phyloP scores from a whole-genome alignment of 2,888 invertebrate species.

The Melangyna quadrimaculata region DNA sequence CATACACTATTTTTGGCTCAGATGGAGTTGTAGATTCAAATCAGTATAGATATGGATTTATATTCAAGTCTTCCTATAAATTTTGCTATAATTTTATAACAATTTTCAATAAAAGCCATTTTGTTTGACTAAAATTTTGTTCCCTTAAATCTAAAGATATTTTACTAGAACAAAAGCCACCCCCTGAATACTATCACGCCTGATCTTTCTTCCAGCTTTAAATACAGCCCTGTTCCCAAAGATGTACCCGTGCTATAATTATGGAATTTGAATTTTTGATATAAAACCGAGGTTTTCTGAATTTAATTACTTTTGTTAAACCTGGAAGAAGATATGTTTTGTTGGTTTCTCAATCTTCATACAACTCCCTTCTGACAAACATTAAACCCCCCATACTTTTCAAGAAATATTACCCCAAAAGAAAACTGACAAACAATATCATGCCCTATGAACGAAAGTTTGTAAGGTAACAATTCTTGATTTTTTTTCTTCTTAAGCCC shows the following conservation, averaged over 20 bases:
- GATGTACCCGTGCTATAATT: slow-evolving; percentile 35
- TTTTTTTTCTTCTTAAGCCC: slow-evolving; percentile 1
- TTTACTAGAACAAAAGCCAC: background rate
- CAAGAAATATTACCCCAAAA: slow-evolving; percentile 40
- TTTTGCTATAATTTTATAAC: too few relatives aligned
- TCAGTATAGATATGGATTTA: too few relatives aligned
- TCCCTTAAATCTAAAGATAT: too few relatives aligned
- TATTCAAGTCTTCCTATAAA: too few relatives aligned
- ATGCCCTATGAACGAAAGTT: background rate
- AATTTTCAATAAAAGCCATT: too few relatives aligned
- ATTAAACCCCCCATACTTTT: background rate
- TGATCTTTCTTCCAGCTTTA: background rate
- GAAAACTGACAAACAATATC: slow-evolving; percentile 5
- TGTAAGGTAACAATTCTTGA: background rate
- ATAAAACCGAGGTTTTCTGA: slow-evolving; percentile 59
- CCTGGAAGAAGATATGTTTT: slow-evolving; percentile 36
- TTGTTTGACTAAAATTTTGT: too few relatives aligned
- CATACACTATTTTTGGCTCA: too few relatives aligned
- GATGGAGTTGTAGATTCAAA: too few relatives aligned
- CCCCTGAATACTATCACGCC: background rate
- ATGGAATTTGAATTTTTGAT: slow-evolving; percentile 65
- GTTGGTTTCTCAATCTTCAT: slow-evolving; percentile 24
- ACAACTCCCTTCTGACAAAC: slow-evolving; percentile 15
- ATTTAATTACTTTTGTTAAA: slow-evolving; percentile 69
- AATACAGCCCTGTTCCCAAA: background rate